These are phyloP conservation scores for Parapristionchus giblindavisi DNA, from an alignment of 2,888 invertebrate species.

Conservation along the genomic window DNA sequence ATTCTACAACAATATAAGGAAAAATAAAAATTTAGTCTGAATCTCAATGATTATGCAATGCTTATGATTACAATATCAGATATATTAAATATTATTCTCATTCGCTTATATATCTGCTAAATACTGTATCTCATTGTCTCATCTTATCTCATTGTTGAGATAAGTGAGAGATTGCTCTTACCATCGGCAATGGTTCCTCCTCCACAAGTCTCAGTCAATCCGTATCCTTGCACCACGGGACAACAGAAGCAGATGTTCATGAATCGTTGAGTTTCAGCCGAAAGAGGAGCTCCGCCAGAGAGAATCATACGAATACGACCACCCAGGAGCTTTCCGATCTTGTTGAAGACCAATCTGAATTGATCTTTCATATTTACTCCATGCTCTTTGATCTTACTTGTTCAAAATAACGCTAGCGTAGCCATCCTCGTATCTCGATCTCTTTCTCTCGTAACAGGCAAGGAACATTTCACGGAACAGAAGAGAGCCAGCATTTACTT, in stretches of 20 bases:
- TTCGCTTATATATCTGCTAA: too few species aligned
- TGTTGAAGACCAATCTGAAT: constrained; percentile 77
- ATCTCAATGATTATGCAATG: background rate
- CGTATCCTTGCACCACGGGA: constrained; percentile 85
- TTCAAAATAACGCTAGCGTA: constrained; percentile 73
- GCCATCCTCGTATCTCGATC: constrained; percentile 80
- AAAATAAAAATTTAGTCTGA: background rate
- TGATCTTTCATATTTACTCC: too few species aligned
- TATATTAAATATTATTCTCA: too few species aligned
- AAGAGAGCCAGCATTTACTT: constrained; percentile 79
- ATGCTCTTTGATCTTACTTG: constrained; percentile 65
- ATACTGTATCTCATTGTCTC: too few species aligned
- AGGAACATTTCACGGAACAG: constrained; percentile 81
- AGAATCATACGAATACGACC: constrained; percentile 88
- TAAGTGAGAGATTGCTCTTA: constrained; percentile 42
- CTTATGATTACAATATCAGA: too few species aligned
- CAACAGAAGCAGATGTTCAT: constrained; percentile 89
- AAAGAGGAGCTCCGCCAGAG: constrained; percentile 92
- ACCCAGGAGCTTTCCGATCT: constrained; percentile 82
- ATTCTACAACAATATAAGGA: background rate
- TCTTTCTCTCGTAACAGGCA: constrained; percentile 93
- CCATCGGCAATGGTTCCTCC: constrained; percentile 77
- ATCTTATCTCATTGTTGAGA: too few species aligned
- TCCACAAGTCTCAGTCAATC: constrained; percentile 94
- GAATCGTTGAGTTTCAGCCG: constrained; percentile 93